phyloP scores from a whole-genome alignment of 1,140 invertebrate species.

The Zaprionus capensis region DNA sequence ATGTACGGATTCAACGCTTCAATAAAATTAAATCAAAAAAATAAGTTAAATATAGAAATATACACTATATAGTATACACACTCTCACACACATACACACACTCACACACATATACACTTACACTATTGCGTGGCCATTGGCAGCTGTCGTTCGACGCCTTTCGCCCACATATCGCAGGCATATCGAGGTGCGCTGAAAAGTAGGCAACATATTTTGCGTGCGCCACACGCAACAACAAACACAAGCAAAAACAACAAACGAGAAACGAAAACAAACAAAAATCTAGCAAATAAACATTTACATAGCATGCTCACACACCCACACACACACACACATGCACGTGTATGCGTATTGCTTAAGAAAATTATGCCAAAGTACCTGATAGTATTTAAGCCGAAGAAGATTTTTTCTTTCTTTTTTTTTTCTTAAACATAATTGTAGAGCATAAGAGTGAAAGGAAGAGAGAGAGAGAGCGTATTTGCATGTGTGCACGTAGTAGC shows the following conservation, averaged over 20 bases:
- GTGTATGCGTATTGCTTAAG: conserved; percentile 38
- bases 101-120: background rate
- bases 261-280: background rate
- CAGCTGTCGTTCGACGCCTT: background rate
- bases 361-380: conserved; percentile 82
- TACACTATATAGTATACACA: conserved; percentile 12
- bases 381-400: conserved; percentile 74
- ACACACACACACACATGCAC: conserved; percentile 8
- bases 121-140: background rate
- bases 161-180: background rate
- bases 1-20: no score
- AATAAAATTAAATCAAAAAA: no score
- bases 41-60: conserved; percentile 1
- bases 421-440: conserved; percentile 29
- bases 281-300: conserved; percentile 10
- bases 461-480: conserved; percentile 10
- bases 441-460: conserved; percentile 39
- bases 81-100: background rate
- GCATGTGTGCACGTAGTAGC: conserved; percentile 34
- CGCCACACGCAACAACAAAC: background rate
- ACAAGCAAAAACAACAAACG: background rate
- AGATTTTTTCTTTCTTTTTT: conserved; percentile 33
- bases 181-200: conserved; percentile 3
- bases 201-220: background rate
- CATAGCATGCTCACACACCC: conserved; percentile 7